These are phyloP conservation scores for Mormyrus lacerda DNA, from an alignment of 2,113 vertebrate genomes.

Conservation along the genomic window DNA sequence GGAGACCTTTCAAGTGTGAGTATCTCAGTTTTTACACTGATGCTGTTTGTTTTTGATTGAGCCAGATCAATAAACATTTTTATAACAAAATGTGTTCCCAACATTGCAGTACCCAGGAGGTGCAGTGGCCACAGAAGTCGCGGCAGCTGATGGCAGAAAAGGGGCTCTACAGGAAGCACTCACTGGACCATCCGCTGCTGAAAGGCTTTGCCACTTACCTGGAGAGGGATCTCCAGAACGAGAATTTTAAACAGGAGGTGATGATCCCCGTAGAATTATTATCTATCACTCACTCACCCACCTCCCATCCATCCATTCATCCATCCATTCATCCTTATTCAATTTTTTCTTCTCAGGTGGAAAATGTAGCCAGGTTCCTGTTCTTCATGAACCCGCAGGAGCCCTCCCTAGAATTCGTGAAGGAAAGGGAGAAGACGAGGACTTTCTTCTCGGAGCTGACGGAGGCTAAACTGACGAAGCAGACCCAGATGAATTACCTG, in stretches of 20 bases:
- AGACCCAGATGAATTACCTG: not conserved
- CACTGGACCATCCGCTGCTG: not conserved
- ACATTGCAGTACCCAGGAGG: not conserved
- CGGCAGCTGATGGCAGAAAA: not conserved
- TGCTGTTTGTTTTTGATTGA: not conserved
- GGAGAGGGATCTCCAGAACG: not conserved
- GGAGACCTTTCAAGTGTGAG: not conserved
- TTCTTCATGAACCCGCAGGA: not conserved
- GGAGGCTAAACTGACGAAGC: not conserved
- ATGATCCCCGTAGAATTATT: not conserved
- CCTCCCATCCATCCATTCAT: too few species aligned
- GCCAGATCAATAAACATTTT: not conserved
- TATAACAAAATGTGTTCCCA: not conserved
- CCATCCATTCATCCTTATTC: not conserved
- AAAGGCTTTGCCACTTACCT: not conserved
- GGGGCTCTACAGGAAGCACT: not conserved
- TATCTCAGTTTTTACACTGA: not conserved
- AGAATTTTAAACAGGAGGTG: constrained; percentile 2
- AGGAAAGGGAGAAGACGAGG: not conserved
- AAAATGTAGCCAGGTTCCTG: not conserved
- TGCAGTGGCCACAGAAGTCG: not conserved
- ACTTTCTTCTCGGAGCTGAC: not conserved
- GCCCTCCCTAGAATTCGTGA: not conserved
- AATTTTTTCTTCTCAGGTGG: not conserved
- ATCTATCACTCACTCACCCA: not conserved